These are phyloP conservation scores for Dryococelus australis DNA, from an alignment of 2,888 invertebrate species.

Conservation along the genomic window DNA sequence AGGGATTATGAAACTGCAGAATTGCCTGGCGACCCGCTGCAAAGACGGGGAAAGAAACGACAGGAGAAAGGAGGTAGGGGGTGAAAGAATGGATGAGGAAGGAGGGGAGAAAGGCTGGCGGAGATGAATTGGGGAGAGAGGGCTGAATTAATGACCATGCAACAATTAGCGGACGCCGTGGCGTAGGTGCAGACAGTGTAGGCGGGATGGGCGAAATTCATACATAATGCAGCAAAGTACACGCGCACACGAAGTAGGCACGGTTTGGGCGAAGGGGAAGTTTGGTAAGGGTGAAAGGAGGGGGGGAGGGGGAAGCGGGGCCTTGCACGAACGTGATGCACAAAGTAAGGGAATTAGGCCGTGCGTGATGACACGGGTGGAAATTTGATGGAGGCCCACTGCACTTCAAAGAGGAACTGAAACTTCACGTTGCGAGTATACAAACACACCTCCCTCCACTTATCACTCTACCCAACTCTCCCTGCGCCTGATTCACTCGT, in stretches of 20 bases:
- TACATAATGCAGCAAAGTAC: background rate
- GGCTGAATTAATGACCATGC: constrained; percentile 8
- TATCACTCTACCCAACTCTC: no score
- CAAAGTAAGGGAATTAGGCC: background rate
- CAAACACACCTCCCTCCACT: no score
- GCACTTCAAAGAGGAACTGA: no score
- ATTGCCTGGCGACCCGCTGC: background rate
- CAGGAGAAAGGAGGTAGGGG: background rate
- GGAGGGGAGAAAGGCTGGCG: background rate
- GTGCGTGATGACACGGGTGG: background rate
- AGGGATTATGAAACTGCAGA: background rate
- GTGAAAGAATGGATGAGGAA: background rate
- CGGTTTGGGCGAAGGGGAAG: background rate
- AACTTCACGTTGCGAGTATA: no score
- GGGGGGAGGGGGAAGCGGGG: background rate
- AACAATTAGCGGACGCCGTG: background rate
- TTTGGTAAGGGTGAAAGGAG: background rate
- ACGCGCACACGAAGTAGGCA: background rate
- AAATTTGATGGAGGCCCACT: no score
- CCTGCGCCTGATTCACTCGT: no score
- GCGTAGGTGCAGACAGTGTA: background rate
- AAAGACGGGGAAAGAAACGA: background rate
- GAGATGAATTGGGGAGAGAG: constrained; percentile 1
- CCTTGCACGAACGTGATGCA: background rate
- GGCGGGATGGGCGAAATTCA: background rate